phyloP scores from a whole-genome alignment of 2,888 invertebrate genomes.

The Proisotoma minuta region DNA sequence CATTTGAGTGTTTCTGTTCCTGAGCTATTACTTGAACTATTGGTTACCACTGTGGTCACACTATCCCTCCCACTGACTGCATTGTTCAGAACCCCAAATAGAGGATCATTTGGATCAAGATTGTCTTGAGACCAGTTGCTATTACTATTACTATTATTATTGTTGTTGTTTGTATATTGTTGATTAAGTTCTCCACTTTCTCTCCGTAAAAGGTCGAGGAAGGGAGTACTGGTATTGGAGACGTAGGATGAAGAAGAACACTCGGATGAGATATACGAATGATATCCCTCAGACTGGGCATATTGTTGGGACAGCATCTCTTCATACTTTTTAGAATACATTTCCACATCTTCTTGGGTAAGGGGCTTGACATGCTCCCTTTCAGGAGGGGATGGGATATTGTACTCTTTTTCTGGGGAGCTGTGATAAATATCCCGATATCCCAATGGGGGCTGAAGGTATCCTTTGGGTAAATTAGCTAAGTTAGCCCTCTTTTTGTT shows the following conservation, averaged over 20 bases:
- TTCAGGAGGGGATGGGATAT: slow-evolving; percentile 67
- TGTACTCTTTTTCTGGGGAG: slow-evolving; percentile 58
- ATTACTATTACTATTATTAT: slow-evolving; percentile 16
- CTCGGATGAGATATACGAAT: slow-evolving; percentile 72
- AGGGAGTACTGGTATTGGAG: slow-evolving; percentile 59
- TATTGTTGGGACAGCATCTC: slow-evolving; percentile 55
- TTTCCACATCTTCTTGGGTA: slow-evolving; percentile 66
- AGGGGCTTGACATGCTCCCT: slow-evolving; percentile 56
- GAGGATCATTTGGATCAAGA: slow-evolving; percentile 40
- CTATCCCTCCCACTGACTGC: slow-evolving; percentile 56
- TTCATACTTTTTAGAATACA: slow-evolving; percentile 60
- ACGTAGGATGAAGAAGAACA: slow-evolving; percentile 55
- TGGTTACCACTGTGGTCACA: slow-evolving; percentile 57
- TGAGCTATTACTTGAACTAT: slow-evolving; percentile 59
- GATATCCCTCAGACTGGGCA: slow-evolving; percentile 74
- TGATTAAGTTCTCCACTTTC: slow-evolving; percentile 52
- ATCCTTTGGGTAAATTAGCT: slow-evolving; percentile 15
- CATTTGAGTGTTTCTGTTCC: slow-evolving; percentile 71
- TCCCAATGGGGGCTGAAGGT: slow-evolving; percentile 47
- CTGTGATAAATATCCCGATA: slow-evolving; percentile 49
- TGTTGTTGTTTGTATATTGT: slow-evolving; percentile 23
- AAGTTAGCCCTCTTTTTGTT: slow-evolving; percentile 5
- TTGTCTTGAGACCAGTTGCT: slow-evolving; percentile 22
- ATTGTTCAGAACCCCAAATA: slow-evolving; percentile 40
- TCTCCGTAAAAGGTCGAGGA: slow-evolving; percentile 63